These are phyloP conservation scores for Meloidogyne chitwoodi DNA, from an alignment of 1,140 invertebrate genomes.

Conservation along the genomic window DNA sequence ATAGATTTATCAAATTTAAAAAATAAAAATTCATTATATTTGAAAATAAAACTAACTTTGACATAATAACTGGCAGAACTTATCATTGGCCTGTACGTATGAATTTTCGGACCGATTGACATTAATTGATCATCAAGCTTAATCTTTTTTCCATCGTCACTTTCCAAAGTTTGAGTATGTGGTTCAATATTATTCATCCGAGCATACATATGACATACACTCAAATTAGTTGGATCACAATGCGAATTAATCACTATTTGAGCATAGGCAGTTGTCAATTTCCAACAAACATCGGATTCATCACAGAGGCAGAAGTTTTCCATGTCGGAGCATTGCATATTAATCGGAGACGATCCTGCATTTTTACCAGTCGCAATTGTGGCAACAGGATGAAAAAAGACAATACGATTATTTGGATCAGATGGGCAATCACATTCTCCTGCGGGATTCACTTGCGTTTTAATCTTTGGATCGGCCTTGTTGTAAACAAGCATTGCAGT, in stretches of 20 bases:
- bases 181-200: slow-evolving; percentile 5
- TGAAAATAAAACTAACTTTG: neutral
- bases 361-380: neutral
- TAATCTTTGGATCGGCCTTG: neutral
- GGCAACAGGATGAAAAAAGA: neutral
- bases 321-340: slow-evolving; percentile 1
- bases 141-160: neutral
- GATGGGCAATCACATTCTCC: neutral
- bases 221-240: slow-evolving; percentile 2
- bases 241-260: slow-evolving; percentile 3
- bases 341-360: neutral
- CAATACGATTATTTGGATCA: neutral
- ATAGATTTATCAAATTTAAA: too few relatives aligned
- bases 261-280: neutral
- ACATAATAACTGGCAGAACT: neutral
- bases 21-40: neutral
- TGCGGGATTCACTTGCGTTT: neutral
- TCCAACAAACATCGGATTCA: neutral
- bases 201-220: neutral
- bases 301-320: neutral
- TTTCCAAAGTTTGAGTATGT: slow-evolving; percentile 1
- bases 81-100: neutral
- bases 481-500: slow-evolving; percentile 6
- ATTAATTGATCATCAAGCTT: neutral
- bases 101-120: neutral